Base-by-base conservation (phyloP, 2,888 invertebrate species). In the Ennomos fuscantarius region DNA sequence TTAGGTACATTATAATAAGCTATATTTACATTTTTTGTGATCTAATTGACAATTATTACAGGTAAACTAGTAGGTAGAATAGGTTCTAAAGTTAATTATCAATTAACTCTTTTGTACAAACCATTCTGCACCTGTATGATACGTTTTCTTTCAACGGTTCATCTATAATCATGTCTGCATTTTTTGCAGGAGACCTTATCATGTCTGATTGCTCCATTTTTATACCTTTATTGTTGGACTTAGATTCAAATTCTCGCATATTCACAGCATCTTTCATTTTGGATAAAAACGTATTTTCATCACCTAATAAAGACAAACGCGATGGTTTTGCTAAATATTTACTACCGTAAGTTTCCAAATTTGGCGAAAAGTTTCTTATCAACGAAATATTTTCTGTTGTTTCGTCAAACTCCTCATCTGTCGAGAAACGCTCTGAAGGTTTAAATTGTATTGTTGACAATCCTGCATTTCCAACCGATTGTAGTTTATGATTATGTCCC, bases 41-140 rank as follows among this genome's bases (percentile, higher is more conserved):
- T 41, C 2, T 24, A 24, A 24, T 24, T 24, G 24, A 24, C 15
- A 15, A 2, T 15, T 15, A 15, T 1, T 1, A n/a, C n/a, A n/a
- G n/a, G n/a, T n/a, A n/a, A n/a, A n/a, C n/a, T 15, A 15, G 3
- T 15, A 15, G 15, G 15, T 15, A 15, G 6, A 24, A 1, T 24
- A 6, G 6, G 6, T 24, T 6, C 24, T 6, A 3, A 8, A 10
- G 33, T 43, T 33, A 33, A 32, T 45, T 36, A 10, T 36, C 13
- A 32, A 10, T 24, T 24, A 13, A 65, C 44, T 86, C 82, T 59
- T 78, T 83, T 2, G 79, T 78, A 65, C 90, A 91, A 32, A 85
- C 69, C 82, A 91, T 82, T 63, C 72, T 83, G 68, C 90, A 91
- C 63, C 81, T 84, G 56, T 89, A 91, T 0, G 85, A 65, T 11